A percentile compares a stretch with the other conserved stretches of the same genome.
These are phyloP conservation scores for Eugnorisma glareosa DNA, from an alignment of 2,888 invertebrate genomes.

Conservation along the genomic window DNA sequence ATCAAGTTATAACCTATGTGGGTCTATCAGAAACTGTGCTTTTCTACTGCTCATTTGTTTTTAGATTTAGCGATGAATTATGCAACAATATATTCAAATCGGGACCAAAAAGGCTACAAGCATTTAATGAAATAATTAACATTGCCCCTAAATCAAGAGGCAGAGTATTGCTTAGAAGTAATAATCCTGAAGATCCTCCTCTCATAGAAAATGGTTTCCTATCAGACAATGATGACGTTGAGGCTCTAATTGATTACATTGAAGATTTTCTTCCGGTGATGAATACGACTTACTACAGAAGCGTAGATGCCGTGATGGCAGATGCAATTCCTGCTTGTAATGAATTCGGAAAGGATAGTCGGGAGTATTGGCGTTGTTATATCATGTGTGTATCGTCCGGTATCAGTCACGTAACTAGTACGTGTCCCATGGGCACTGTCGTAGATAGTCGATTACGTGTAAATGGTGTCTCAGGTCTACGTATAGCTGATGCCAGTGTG, in stretches of 20 bases:
- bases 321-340: constrained; percentile 65
- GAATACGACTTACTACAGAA: constrained; percentile 67
- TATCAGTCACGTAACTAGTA: constrained; percentile 68
- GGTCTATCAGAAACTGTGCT: constrained; percentile 37
- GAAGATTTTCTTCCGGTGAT: constrained; percentile 64
- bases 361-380: constrained; percentile 73
- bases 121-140: constrained; percentile 63
- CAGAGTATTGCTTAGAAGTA: constrained; percentile 63
- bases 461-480: constrained; percentile 61
- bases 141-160: constrained; percentile 81
- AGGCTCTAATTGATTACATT: constrained; percentile 62
- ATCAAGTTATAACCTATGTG: constrained; percentile 59
- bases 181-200: constrained; percentile 67
- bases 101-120: constrained; percentile 50
- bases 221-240: constrained; percentile 65
- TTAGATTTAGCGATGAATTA: constrained; percentile 81
- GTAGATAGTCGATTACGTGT: constrained; percentile 68
- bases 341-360: constrained; percentile 52
- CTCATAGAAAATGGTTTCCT: constrained; percentile 66
- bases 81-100: constrained; percentile 61
- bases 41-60: constrained; percentile 83
- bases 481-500: constrained; percentile 69
- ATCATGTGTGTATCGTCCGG: constrained; percentile 64
- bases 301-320: constrained; percentile 60
- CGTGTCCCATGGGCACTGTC: constrained; percentile 72